phyloP scores from a whole-genome alignment of 2,888 invertebrate species.

The Cheilosia urbana region DNA sequence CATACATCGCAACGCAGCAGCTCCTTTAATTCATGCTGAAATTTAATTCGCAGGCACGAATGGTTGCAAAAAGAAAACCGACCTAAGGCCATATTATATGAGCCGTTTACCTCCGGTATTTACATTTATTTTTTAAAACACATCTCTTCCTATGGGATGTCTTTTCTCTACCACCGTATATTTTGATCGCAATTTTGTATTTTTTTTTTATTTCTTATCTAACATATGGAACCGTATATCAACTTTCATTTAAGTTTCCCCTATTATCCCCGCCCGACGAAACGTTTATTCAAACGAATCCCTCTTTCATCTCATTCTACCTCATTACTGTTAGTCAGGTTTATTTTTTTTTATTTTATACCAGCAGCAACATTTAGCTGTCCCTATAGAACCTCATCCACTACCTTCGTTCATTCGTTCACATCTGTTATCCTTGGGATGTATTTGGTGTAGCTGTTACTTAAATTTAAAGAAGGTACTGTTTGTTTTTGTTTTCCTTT shows the following conservation, averaged over 20 bases:
- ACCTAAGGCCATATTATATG: too few relatives aligned
- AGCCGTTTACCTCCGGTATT: too few relatives aligned
- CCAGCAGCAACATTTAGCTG: neutral
- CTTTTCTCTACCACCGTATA: neutral
- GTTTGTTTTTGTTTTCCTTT: slow-evolving; percentile 10
- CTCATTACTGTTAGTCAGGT: neutral
- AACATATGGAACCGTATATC: slow-evolving; percentile 18
- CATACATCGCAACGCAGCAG: too few relatives aligned
- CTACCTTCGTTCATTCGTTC: neutral
- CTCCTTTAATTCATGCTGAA: too few relatives aligned
- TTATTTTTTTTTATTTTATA: slow-evolving; percentile 2
- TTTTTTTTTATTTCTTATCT: neutral
- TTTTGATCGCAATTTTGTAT: neutral
- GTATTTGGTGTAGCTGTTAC: slow-evolving; percentile 3
- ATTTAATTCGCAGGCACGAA: too few relatives aligned
- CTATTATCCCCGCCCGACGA: neutral
- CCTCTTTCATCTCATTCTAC: slow-evolving; percentile 15
- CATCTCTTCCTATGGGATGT: neutral
- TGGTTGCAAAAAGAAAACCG: too few relatives aligned
- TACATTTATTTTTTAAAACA: too few relatives aligned
- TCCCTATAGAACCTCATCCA: neutral
- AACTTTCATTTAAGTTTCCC: slow-evolving; percentile 2
- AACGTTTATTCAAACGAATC: neutral
- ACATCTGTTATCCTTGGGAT: slow-evolving; percentile 32
- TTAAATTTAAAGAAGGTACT: slow-evolving; percentile 1